These are phyloP conservation scores for Trissolcus japonicus DNA, from an alignment of 2,888 invertebrate genomes.

Conservation along the genomic window DNA sequence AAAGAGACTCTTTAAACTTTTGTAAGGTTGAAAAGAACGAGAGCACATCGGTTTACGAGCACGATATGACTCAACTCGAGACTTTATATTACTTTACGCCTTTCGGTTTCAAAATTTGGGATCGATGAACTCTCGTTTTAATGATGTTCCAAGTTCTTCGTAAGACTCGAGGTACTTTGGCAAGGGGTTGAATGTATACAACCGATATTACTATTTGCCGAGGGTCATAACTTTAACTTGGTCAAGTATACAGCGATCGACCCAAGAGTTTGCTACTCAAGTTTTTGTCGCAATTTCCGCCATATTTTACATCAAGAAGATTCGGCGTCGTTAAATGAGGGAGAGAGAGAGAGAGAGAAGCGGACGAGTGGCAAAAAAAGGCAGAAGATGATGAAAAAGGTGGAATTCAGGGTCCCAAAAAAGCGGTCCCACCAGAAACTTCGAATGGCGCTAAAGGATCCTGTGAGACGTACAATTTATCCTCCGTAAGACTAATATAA, in stretches of 20 bases:
- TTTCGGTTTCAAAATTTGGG: constrained; percentile 49
- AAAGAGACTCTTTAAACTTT: constrained; percentile 63
- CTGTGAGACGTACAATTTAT: constrained; percentile 64
- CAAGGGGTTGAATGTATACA: constrained; percentile 33
- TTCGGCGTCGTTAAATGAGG: constrained; percentile 24
- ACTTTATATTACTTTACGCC: constrained; percentile 71
- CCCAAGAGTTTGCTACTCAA: too few species aligned
- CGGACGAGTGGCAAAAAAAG: constrained; percentile 3
- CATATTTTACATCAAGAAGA: constrained; percentile 31
- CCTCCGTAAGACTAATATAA: constrained; percentile 63
- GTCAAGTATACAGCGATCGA: constrained; percentile 34
- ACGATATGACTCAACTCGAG: constrained; percentile 68
- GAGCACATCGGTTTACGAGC: constrained; percentile 69
- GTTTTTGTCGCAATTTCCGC: constrained; percentile 19
- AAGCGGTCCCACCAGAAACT: constrained; percentile 39
- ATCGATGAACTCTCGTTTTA: constrained; percentile 57
- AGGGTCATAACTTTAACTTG: constrained; percentile 54
- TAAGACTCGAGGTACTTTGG: constrained; percentile 39
- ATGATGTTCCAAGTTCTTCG: constrained; percentile 57
- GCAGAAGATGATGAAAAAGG: constrained; percentile 16
- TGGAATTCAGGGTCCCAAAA: constrained; percentile 38
- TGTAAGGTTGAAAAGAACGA: constrained; percentile 59
- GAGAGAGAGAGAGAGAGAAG: constrained; percentile 1
- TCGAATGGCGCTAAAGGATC: constrained; percentile 62
- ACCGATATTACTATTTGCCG: constrained; percentile 54